Evolutionary conservation across 2,888 invertebrate genomes (phyloP), one percentile per base, ranked within the genome.

Genomic region (Pammene aurita): DNA sequence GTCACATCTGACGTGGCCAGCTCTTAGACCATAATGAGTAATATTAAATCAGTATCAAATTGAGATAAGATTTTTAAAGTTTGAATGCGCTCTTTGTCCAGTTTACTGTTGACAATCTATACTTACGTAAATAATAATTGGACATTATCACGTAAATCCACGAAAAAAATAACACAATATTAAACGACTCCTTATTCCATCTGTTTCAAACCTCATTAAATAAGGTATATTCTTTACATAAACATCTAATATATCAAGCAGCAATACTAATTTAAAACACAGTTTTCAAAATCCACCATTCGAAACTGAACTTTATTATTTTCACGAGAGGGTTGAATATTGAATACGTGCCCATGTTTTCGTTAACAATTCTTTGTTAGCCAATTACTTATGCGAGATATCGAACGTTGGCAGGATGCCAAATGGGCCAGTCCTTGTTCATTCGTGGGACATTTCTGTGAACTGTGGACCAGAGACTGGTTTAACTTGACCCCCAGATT

Each of bases 361-460:
- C 38, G 55, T 67, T 67, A 62, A 67, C 67, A 56, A 67, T 62
- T 50, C 55, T 55, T 48, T 41, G 66, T 66, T 48, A 67, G 62
- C 61, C 67, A 62, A 67, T 67, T 67, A 67, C 67, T 67, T 67
- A 62, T 55, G 18, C 34, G 48, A 42, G 62, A 46, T 62, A 67
- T 67, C 42, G 67, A 63, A 66, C 67, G 35, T n/a, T 67, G 67
- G 67, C 67, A 16, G 16, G 35, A 16, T 2, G 56, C 67, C 62
- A 67, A 63, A 67, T 67, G 35, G 67, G 62, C 16, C 67, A 41
- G 50, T 42, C 62, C 57, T 57, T 18, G 44, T 44, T n/a, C 44
- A 9, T 58, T 58, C 44, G 34, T 10, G 14, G 34, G 2, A 10
- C 26, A n/a, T 41, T 7, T 18, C 18, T 57, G 4, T 26, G 4